These are phyloP conservation scores for Phalacrocorax pelagicus DNA, from an alignment of 2,113 vertebrate genomes.

Conservation along the genomic window DNA sequence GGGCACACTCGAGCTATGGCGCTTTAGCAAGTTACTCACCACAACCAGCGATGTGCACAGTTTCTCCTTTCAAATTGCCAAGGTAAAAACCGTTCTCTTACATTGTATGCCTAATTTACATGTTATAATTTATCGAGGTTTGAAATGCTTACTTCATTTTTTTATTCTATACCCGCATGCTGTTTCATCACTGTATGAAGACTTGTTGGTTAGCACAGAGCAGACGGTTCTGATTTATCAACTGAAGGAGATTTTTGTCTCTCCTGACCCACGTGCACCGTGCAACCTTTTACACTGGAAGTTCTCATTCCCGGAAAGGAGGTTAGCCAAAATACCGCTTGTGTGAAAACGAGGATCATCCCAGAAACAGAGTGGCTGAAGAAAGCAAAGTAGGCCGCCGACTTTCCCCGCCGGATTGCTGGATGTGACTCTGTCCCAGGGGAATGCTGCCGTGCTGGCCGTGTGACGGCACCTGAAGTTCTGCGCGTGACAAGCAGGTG, in stretches of 20 bases:
- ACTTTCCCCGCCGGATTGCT: background rate
- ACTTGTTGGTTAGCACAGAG: background rate
- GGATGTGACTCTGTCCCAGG: background rate
- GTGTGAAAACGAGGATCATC: background rate
- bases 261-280: background rate
- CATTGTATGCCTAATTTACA: background rate
- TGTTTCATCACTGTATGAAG: background rate
- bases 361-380: background rate
- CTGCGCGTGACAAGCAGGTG: background rate
- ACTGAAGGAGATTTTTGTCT: background rate
- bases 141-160: background rate
- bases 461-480: background rate
- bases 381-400: background rate
- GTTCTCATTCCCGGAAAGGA: background rate
- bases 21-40: background rate
- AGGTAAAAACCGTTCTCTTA: background rate
- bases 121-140: background rate
- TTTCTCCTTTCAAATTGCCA: background rate
- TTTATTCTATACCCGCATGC: background rate
- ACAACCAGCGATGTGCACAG: background rate
- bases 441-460: background rate
- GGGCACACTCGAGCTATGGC: accelerated
- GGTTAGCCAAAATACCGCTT: background rate
- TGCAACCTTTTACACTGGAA: background rate
- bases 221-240: background rate